A percentile compares a stretch with the other conserved stretches of the same genome.
These are phyloP conservation scores for Poecile montanus DNA, from an alignment of 2,797 vertebrate genomes.

Conservation along the genomic window DNA sequence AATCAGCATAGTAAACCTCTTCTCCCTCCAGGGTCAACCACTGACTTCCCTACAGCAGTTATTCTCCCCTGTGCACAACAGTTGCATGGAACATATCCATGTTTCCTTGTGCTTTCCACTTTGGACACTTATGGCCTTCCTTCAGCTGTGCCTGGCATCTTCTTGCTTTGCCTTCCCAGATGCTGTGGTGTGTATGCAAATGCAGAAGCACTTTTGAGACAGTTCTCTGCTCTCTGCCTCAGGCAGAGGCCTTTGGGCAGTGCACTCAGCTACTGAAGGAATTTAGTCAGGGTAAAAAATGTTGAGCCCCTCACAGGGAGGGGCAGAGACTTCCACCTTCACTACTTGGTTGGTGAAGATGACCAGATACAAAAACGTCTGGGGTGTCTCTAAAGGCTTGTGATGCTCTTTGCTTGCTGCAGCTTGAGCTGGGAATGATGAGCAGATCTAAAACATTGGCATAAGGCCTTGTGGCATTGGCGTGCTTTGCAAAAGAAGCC, in stretches of 20 bases:
- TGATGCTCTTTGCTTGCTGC: conserved; percentile 4
- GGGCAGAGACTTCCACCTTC: neutral
- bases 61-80: neutral
- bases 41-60: neutral
- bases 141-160: neutral
- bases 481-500: neutral
- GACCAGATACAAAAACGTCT: neutral
- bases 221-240: neutral
- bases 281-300: neutral
- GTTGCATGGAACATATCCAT: neutral
- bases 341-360: neutral
- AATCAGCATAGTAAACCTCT: neutral
- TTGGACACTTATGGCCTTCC: neutral
- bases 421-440: conserved; percentile 37
- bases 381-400: neutral
- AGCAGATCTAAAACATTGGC: conserved; percentile 17
- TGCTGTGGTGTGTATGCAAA: neutral
- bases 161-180: neutral
- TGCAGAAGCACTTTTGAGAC: neutral
- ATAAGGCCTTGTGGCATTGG: conserved; percentile 9
- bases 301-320: neutral
- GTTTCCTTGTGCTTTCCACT: neutral
- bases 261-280: neutral
- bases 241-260: neutral
- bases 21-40: neutral